Percentiles rank a stretch among this genome's conserved stretches.
These are phyloP conservation scores for Heteromurus nitidus DNA, from an alignment of 2,888 invertebrate genomes.

Conservation along the genomic window DNA sequence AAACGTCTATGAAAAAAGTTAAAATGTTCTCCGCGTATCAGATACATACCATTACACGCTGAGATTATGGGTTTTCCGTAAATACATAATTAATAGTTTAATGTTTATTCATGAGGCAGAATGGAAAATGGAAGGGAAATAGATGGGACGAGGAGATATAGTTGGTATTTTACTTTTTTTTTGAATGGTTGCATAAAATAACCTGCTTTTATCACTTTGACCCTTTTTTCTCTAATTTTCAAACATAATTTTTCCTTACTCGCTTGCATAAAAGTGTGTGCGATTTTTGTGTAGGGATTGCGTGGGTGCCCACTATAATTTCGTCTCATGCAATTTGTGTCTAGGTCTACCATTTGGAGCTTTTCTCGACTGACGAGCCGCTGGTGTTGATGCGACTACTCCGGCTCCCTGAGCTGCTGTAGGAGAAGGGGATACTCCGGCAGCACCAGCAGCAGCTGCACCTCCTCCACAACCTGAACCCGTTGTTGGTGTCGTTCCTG, in stretches of 20 bases:
- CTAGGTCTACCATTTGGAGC: slow-evolving; percentile 51
- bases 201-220: slow-evolving; percentile 21
- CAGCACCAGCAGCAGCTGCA: background rate
- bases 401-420: slow-evolving; percentile 15
- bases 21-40: background rate
- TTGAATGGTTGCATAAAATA: slow-evolving; percentile 15
- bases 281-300: slow-evolving; percentile 1
- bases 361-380: slow-evolving; percentile 50
- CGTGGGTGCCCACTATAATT: slow-evolving; percentile 68
- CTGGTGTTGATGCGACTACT: slow-evolving; percentile 5
- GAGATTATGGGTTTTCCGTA: slow-evolving; percentile 58
- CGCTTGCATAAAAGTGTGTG: slow-evolving; percentile 20
- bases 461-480: background rate
- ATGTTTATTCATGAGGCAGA: slow-evolving; percentile 54
- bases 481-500: background rate
- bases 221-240: background rate
- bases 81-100: slow-evolving; percentile 59
- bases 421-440: slow-evolving; percentile 15
- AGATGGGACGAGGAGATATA: slow-evolving; percentile 23
- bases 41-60: slow-evolving; percentile 10
- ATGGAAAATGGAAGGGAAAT: slow-evolving; percentile 5
- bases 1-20: no score
- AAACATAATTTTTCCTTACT: slow-evolving; percentile 11
- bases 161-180: background rate
- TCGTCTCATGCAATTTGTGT: slow-evolving; percentile 71